Evolutionary conservation across 2,888 invertebrate genomes (phyloP), one percentile per base, ranked within the genome.

Genomic region (Ennomos fuscantarius): DNA sequence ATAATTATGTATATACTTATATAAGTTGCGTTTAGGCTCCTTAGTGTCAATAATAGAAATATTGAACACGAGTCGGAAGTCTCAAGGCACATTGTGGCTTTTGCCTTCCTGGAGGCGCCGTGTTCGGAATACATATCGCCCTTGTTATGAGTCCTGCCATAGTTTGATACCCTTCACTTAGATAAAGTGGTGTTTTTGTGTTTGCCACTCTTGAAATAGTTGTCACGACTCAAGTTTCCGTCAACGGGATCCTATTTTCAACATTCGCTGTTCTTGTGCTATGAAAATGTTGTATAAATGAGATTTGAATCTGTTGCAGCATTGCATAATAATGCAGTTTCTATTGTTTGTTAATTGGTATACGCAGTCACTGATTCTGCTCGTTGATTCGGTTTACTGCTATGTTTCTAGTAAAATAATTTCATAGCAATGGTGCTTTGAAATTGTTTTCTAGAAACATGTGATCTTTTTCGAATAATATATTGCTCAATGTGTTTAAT

Each of bases 21-120:
- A n/a, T n/a, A n/a, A n/a, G n/a, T n/a, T n/a, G 44, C 65, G 57
- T 73, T 75, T 72, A 76, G 72, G 72, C 52, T 60, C 68, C 66
- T 63, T 69, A 70, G 68, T 78, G 75, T 77, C 79, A 82, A 84
- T 87, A 86, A 86, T 83, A 83, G 78, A 84, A 84, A 87, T 84
- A 86, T 84, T 78, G 80, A 79, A 81, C 80, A 82, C 70, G 76
- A 82, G 66, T 84, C 84, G 86, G 85, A 87, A 86, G 84, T 81
- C 78, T 73, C 74, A 74, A 78, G 82, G 79, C 85, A 86, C 82
- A 80, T 80, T 86, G 85, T 81, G 85, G 84, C 77, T 85, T 87
- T 85, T 82, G 86, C 87, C 84, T 86, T 87, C 89, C 86, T 81
- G 77, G 68, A 63, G 59, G 62, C 63, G 52, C 62, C 81, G 81